These are phyloP conservation scores for Apogon hyalosoma DNA, from an alignment of 2,797 vertebrate species.

Conservation along the genomic window DNA sequence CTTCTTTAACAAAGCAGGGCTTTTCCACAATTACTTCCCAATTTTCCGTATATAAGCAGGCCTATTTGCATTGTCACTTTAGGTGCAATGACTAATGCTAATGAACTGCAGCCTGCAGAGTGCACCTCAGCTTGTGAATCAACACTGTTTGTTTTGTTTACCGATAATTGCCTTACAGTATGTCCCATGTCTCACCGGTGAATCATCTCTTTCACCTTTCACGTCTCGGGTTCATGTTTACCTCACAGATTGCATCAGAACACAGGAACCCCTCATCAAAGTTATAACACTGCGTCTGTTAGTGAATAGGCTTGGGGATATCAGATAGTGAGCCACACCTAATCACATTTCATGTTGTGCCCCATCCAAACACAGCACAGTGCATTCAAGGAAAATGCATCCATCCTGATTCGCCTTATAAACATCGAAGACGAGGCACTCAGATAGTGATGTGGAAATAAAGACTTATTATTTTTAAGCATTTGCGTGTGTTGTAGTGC, in stretches of 20 bases:
- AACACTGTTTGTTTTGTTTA: constrained; percentile 32
- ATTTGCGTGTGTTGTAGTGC: constrained; percentile 1
- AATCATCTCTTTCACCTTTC: constrained; percentile 35
- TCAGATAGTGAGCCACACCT: constrained; percentile 35
- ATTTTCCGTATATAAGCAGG: constrained; percentile 45
- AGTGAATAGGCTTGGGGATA: constrained; percentile 23
- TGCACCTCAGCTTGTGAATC: constrained; percentile 32
- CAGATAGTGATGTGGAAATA: neutral
- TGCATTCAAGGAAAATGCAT: constrained; percentile 28
- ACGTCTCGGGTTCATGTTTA: constrained; percentile 37
- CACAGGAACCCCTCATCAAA: constrained; percentile 28
- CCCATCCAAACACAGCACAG: constrained; percentile 9
- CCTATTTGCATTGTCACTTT: constrained; percentile 40
- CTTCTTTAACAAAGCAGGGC: constrained; percentile 27
- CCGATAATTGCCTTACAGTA: constrained; percentile 58
- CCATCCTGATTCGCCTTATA: constrained; percentile 19
- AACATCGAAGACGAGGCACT: constrained; percentile 14
- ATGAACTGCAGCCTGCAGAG: constrained; percentile 45
- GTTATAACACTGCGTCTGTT: constrained; percentile 1
- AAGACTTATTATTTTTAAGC: constrained; percentile 4
- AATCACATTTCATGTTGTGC: constrained; percentile 39
- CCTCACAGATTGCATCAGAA: constrained; percentile 58
- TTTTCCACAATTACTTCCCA: constrained; percentile 31
- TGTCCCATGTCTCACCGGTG: constrained; percentile 30
- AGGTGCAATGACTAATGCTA: constrained; percentile 55